Evolutionary conservation across 2,888 invertebrate species (phyloP), one percentile per base, ranked within the genome.

Genomic region (Brassicogethes aeneus): DNA sequence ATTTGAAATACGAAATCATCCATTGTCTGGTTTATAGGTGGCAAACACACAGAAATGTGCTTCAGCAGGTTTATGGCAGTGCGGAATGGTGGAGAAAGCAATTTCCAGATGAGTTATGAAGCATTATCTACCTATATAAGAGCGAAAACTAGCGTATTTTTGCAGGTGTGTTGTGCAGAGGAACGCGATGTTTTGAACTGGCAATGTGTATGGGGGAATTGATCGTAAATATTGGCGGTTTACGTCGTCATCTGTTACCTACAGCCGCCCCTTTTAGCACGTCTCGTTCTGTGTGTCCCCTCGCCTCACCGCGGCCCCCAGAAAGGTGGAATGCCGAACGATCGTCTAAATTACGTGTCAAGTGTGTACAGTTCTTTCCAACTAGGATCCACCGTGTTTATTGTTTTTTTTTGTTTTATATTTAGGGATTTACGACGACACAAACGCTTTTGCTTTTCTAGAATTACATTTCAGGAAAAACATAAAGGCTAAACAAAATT

Each of bases 161-260:
- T 65, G 65, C 67, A 68, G 68, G 68, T 68, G 68, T 61, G 62
- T 54, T 50, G 55, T 42, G 54, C 49, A 48, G 49, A 55, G 59
- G 57, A 61, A 61, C 56, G 61, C 58, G 57, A 53, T 52, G 53
- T 55, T 57, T 53, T 56, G 50, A 51, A 54, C 52, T 52, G 53
- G 52, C 50, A 45, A 57, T 60, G 57, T 59, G 60, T 53, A 53
- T n/a, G n/a, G 56, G 62, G 54, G 64, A 64, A 63, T 60, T 60
- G 66, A 64, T 66, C 67, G 65, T 68, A 68, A 67, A 67, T 66
- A 65, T 65, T 59, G 64, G 61, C 62, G 62, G 63, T 65, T 64
- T 61, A 62, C 61, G 65, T 64, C 65, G 66, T 66, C 65, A 64
- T 65, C 66, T 67, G 65, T 63, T 65, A 63, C 61, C 61, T 64